These are phyloP conservation scores for Metridium senile DNA, from an alignment of 92 coral and sea anemone genomes.

Conservation along the genomic window DNA sequence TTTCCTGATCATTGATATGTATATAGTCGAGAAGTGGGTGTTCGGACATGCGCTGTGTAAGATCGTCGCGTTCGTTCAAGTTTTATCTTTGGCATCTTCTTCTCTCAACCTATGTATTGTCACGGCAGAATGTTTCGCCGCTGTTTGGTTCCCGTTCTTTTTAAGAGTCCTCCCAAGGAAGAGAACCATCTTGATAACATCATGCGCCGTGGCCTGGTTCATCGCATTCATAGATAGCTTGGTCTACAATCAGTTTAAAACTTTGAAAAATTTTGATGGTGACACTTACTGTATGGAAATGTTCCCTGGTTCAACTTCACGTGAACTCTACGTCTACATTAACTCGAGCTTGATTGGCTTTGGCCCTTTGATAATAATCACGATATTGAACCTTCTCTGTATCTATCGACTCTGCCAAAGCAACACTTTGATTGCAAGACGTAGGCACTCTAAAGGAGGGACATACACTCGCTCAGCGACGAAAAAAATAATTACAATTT, in stretches of 20 bases:
- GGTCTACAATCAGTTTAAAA: conserved; percentile 33
- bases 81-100: conserved; percentile 43
- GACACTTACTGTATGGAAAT: conserved; percentile 39
- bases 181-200: conserved; percentile 16
- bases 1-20: conserved; percentile 57
- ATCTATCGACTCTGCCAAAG: conserved; percentile 14
- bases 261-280: neutral
- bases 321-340: conserved; percentile 9
- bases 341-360: conserved; percentile 16
- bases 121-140: conserved; percentile 72
- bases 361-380: conserved; percentile 27
- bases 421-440: neutral
- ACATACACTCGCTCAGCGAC: conserved; percentile 18
- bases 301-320: conserved; percentile 28
- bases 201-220: conserved; percentile 45
- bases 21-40: conserved; percentile 62
- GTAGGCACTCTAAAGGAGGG: neutral
- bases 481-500: conserved; percentile 23
- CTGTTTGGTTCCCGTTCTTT: conserved; percentile 78
- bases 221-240: conserved; percentile 33
- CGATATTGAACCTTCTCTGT: conserved; percentile 21
- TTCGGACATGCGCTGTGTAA: conserved; percentile 62
- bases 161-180: conserved; percentile 55
- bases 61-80: conserved; percentile 63
- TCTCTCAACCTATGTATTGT: conserved; percentile 59